These are phyloP conservation scores for Caradrina kadenii DNA, from an alignment of 2,888 invertebrate species.

Conservation along the genomic window DNA sequence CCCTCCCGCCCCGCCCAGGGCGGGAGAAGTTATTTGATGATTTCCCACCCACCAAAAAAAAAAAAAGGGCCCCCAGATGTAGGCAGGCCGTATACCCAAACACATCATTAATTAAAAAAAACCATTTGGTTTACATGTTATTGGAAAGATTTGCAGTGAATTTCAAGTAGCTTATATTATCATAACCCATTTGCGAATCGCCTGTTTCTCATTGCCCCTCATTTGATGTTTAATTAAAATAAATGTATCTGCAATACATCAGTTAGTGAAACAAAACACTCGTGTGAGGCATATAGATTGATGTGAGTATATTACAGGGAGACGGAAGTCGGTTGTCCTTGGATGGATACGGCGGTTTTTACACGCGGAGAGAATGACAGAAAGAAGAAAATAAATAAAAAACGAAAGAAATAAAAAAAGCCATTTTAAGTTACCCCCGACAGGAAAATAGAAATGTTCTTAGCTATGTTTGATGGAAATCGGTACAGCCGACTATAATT, in stretches of 20 bases:
- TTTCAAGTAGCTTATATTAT: constrained; percentile 27
- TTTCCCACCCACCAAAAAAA: too few species aligned
- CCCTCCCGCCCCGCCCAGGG: too few species aligned
- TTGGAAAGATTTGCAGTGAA: not conserved
- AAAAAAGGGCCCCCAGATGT: too few species aligned
- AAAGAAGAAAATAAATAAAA: too few species aligned
- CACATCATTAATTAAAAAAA: not conserved
- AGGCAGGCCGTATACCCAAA: too few species aligned
- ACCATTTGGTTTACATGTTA: not conserved
- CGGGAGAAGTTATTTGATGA: too few species aligned
- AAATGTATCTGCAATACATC: constrained; percentile 45
- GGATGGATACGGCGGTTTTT: not conserved
- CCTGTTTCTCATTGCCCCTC: constrained; percentile 32
- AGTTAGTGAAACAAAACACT: constrained; percentile 41
- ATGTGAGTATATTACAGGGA: constrained; percentile 22
- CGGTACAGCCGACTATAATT: too few species aligned
- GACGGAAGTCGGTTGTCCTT: constrained; percentile 3
- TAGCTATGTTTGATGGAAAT: too few species aligned
- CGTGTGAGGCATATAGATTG: constrained; percentile 15
- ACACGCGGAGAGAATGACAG: too few species aligned
- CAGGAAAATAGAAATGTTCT: too few species aligned
- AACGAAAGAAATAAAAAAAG: too few species aligned
- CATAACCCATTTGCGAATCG: constrained; percentile 26
- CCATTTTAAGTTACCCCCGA: too few species aligned
- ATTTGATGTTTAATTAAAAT: constrained; percentile 55